phyloP scores from a whole-genome alignment of 2,888 invertebrate species.

The Ligdia adustata region DNA sequence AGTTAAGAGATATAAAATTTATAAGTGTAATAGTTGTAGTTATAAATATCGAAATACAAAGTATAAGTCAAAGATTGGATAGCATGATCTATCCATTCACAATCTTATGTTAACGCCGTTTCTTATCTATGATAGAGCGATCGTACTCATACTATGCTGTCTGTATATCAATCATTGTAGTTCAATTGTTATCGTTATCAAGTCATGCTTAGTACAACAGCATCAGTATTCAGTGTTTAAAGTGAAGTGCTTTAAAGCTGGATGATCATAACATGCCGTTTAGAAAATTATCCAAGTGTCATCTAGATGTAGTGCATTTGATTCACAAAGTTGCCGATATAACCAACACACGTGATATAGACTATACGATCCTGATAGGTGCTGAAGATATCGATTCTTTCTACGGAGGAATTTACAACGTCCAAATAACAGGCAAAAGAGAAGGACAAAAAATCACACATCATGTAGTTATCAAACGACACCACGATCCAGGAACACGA shows the following conservation, averaged over 20 bases:
- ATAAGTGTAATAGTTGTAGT: too few relatives aligned
- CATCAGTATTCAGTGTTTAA: conserved; percentile 21
- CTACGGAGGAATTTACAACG: conserved; percentile 50
- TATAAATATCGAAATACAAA: too few relatives aligned
- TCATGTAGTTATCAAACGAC: conserved; percentile 57
- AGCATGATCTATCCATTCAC: conserved; percentile 4
- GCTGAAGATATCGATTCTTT: conserved; percentile 60
- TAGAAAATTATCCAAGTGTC: conserved; percentile 59
- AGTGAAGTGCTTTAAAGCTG: conserved; percentile 1
- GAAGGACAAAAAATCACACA: conserved; percentile 55
- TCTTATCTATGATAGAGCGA: conserved; percentile 17
- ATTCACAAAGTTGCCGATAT: conserved; percentile 55
- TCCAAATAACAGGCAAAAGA: conserved; percentile 50
- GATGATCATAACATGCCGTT: conserved; percentile 53
- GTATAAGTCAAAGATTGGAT: too few relatives aligned
- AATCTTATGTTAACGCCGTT: conserved; percentile 4
- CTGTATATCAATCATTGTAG: too few relatives aligned
- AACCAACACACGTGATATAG: conserved; percentile 45
- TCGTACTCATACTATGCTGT: too few relatives aligned
- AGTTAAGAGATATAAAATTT: too few relatives aligned
- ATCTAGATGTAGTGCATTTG: conserved; percentile 54
- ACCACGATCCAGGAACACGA: conserved; percentile 51
- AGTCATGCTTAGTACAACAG: too few relatives aligned
- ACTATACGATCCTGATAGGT: conserved; percentile 50
- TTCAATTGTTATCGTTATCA: too few relatives aligned